Conservation (phyloP, 2,797 vertebrate genomes). For the Argentina silus region DNA sequence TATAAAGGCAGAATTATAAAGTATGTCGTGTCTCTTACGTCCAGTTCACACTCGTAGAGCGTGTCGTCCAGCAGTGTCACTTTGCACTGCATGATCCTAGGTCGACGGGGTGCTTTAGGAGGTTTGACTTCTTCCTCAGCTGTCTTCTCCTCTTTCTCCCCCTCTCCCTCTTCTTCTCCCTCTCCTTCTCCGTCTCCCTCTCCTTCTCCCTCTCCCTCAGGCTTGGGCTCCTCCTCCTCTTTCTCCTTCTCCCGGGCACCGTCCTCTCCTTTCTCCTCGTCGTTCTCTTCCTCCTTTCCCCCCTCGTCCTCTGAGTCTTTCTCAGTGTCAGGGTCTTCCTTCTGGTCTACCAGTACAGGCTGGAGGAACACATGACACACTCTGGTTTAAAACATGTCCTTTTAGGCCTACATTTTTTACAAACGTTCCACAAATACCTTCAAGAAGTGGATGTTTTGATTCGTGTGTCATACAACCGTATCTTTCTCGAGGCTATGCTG, state of each 20-base stretch:
- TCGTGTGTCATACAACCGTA: neutral
- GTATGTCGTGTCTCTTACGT: slow-evolving; percentile 77
- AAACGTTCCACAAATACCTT: neutral
- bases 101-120: slow-evolving; percentile 78
- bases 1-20: too few relatives aligned
- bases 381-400: neutral
- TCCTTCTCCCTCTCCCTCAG: slow-evolving; percentile 72
- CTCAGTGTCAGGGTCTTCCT: slow-evolving; percentile 75
- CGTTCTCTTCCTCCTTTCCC: slow-evolving; percentile 74
- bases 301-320: slow-evolving; percentile 76
- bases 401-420: neutral
- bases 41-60: slow-evolving; percentile 90
- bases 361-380: slow-evolving; percentile 39
- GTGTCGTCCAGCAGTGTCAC: slow-evolving; percentile 91
- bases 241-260: slow-evolving; percentile 71
- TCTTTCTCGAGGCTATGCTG: neutral
- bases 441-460: neutral
- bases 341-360: slow-evolving; percentile 84
- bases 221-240: slow-evolving; percentile 66
- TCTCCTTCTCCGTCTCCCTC: slow-evolving; percentile 48
- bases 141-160: slow-evolving; percentile 66
- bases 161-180: slow-evolving; percentile 60
- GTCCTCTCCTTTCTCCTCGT: slow-evolving; percentile 53
- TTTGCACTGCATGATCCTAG: slow-evolving; percentile 90
- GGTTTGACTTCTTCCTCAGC: slow-evolving; percentile 78